Percentiles rank a stretch among this genome's conserved stretches.
These are phyloP conservation scores for Terebella lapidaria DNA, from an alignment of 2,888 invertebrate species.

Conservation along the genomic window DNA sequence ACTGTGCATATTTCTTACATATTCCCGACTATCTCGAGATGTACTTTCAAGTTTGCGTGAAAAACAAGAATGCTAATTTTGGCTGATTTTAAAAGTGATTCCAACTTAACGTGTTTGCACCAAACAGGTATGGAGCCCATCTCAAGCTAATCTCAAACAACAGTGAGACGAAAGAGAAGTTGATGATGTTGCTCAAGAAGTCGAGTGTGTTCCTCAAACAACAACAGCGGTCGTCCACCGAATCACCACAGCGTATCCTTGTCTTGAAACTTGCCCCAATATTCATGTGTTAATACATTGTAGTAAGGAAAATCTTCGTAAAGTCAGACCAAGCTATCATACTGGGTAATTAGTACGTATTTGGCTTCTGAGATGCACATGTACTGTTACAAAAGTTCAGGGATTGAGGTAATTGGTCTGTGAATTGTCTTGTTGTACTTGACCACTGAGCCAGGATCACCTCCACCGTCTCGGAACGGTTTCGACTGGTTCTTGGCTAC, in stretches of 20 bases:
- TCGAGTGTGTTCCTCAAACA: conserved; percentile 38
- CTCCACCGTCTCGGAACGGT: too few species aligned
- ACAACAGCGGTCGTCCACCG: conserved; percentile 33
- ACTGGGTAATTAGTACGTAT: not conserved
- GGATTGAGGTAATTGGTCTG: not conserved
- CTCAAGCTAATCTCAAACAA: conserved; percentile 40
- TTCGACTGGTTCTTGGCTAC: conserved; percentile 53
- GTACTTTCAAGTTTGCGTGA: too few species aligned
- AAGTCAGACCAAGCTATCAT: not conserved
- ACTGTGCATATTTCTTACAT: too few species aligned
- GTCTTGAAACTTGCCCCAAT: not conserved
- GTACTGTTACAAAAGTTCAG: not conserved
- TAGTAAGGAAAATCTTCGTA: too few species aligned
- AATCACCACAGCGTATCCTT: conserved; percentile 35
- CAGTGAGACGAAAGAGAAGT: conserved; percentile 36
- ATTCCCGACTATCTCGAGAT: too few species aligned
- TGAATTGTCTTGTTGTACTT: not conserved
- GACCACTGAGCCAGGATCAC: too few species aligned
- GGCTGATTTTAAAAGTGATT: too few species aligned
- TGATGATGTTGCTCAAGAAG: conserved; percentile 39
- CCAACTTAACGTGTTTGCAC: too few species aligned
- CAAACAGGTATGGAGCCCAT: conserved; percentile 24
- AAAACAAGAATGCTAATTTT: too few species aligned
- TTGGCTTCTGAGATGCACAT: too few species aligned
- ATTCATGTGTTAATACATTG: too few species aligned